A percentile compares a stretch with the other conserved stretches of the same genome.
Conservation (phyloP, 2,888 invertebrate genomes). For the Mimas tiliae region DNA sequence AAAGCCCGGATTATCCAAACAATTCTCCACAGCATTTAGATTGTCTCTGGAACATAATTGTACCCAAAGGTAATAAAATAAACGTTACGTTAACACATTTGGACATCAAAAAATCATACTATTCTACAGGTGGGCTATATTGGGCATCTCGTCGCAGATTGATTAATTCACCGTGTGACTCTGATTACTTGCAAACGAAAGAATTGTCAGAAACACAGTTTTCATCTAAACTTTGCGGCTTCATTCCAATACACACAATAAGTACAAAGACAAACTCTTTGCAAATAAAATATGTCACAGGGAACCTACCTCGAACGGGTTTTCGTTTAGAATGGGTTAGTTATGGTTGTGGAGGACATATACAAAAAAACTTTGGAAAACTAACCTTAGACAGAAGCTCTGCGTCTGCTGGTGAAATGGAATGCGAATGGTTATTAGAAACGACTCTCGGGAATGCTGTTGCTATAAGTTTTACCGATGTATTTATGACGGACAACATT, state of each 20-base stretch:
- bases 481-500: slow-evolving; percentile 85
- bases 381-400: slow-evolving; percentile 87
- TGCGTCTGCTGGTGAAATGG: slow-evolving; percentile 80
- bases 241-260: slow-evolving; percentile 77
- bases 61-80: slow-evolving; percentile 90
- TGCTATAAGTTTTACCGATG: slow-evolving; percentile 85
- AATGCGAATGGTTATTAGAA: slow-evolving; percentile 92
- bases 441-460: slow-evolving; percentile 87
- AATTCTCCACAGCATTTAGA: slow-evolving; percentile 85
- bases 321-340: slow-evolving; percentile 93
- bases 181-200: slow-evolving; percentile 85
- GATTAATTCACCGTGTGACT: slow-evolving; percentile 67
- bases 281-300: slow-evolving; percentile 87
- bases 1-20: slow-evolving; percentile 93
- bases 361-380: slow-evolving; percentile 81
- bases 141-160: slow-evolving; percentile 20
- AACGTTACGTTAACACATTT: slow-evolving; percentile 94
- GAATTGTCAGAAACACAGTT: slow-evolving; percentile 65
- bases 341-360: slow-evolving; percentile 89
- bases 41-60: slow-evolving; percentile 91
- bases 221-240: slow-evolving; percentile 76
- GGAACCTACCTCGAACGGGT: slow-evolving; percentile 83
- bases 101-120: slow-evolving; percentile 51
- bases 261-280: slow-evolving; percentile 85
- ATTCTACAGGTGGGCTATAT: slow-evolving; percentile 26